Evolutionary conservation across 2,888 invertebrate genomes (phyloP).

Genomic region (Orthosia cruda): DNA sequence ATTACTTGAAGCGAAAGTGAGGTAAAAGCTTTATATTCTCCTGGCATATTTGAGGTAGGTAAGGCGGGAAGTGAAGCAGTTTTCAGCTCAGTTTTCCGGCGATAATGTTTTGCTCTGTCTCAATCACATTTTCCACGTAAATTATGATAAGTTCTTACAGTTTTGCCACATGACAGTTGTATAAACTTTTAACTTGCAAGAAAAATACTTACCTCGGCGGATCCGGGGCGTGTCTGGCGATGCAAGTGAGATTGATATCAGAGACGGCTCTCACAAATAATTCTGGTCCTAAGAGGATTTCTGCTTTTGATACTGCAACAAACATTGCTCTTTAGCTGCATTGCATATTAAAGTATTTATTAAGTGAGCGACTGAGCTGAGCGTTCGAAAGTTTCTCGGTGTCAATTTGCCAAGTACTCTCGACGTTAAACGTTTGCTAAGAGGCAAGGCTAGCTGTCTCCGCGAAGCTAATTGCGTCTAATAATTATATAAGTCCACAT

Average conservation of each 20-base stretch:
- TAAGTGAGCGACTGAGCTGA: conserved; percentile 3
- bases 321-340: conserved; percentile 35
- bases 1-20: conserved; percentile 39
- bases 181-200: conserved; percentile 34
- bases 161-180: conserved; percentile 22
- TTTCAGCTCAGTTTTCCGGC: conserved; percentile 16
- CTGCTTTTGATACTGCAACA: conserved; percentile 96
- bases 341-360: conserved; percentile 35
- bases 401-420: conserved; percentile 41
- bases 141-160: conserved; percentile 3
- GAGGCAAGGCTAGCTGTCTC: conserved; percentile 27
- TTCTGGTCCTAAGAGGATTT: conserved; percentile 96
- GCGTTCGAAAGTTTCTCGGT: conserved; percentile 45
- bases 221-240: conserved; percentile 96
- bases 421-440: conserved; percentile 50
- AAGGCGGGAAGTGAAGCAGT: conserved; percentile 25
- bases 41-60: conserved; percentile 15
- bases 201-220: conserved; percentile 94
- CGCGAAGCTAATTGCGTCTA: conserved; percentile 44
- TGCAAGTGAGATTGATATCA: conserved; percentile 97
- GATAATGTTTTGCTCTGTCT: conserved; percentile 18
- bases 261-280: conserved; percentile 97
- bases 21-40: conserved; percentile 25
- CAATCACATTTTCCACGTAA: conserved; percentile 29
- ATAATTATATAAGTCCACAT: conserved; percentile 44